phyloP scores from a whole-genome alignment of 1,140 invertebrate species.

The Drosophila biarmipes region DNA sequence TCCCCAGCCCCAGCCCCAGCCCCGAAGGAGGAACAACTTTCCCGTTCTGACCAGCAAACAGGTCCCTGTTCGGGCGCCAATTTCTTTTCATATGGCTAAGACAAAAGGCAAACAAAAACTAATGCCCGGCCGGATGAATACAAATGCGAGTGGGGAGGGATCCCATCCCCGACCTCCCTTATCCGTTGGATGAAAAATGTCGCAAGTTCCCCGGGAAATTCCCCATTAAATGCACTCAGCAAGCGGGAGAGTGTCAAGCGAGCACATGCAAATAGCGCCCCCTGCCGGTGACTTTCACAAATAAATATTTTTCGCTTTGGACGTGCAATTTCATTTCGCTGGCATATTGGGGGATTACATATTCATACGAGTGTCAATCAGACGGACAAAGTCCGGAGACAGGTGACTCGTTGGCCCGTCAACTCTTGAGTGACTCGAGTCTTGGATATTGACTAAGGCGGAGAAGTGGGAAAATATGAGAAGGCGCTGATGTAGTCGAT shows the following conservation, averaged over 20 bases:
- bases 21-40: slow-evolving; percentile 11
- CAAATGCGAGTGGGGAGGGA: slow-evolving; percentile 54
- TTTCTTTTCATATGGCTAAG: slow-evolving; percentile 48
- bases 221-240: slow-evolving; percentile 45
- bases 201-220: slow-evolving; percentile 34
- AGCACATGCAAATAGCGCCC: slow-evolving; percentile 55
- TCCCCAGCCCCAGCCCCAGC: slow-evolving; percentile 1
- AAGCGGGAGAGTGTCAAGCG: slow-evolving; percentile 32
- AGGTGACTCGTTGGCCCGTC: slow-evolving; percentile 22
- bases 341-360: slow-evolving; percentile 43
- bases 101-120: slow-evolving; percentile 71
- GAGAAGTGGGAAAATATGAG: slow-evolving; percentile 3
- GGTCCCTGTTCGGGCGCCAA: slow-evolving; percentile 30
- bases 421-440: slow-evolving; percentile 28
- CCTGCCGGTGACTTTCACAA: slow-evolving; percentile 11
- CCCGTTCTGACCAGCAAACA: slow-evolving; percentile 67
- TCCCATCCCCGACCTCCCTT: background rate
- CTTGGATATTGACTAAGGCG: slow-evolving; percentile 29
- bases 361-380: slow-evolving; percentile 73
- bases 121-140: slow-evolving; percentile 71
- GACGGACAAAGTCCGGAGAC: slow-evolving; percentile 5
- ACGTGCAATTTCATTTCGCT: slow-evolving; percentile 49
- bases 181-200: slow-evolving; percentile 38
- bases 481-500: slow-evolving; percentile 19
- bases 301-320: slow-evolving; percentile 50